These are phyloP conservation scores for Drosophila sechellia DNA, from an alignment of 1,140 invertebrate species.

Conservation along the genomic window DNA sequence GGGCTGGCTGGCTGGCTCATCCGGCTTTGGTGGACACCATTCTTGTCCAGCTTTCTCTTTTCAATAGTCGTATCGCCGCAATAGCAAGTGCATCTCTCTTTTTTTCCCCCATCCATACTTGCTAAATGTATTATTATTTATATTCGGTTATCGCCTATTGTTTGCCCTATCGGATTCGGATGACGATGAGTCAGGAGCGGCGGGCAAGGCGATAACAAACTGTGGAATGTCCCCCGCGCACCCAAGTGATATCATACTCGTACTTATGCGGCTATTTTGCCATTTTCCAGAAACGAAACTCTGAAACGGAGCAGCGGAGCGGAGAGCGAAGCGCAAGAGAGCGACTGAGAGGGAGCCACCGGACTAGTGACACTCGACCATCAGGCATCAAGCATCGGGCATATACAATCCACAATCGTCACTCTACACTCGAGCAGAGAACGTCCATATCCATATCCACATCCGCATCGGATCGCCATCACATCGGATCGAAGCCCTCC, in stretches of 20 bases:
- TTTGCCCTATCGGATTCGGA: conserved; percentile 32
- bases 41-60: conserved; percentile 48
- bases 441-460: conserved; percentile 9
- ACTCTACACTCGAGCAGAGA: conserved; percentile 21
- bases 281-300: conserved; percentile 37
- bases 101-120: not conserved
- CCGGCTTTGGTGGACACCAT: conserved; percentile 44
- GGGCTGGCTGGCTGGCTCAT: conserved; percentile 43
- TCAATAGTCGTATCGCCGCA: conserved; percentile 8
- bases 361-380: conserved; percentile 12
- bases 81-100: conserved; percentile 22
- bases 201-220: conserved; percentile 15
- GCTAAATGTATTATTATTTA: conserved; percentile 5
- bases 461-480: conserved; percentile 10
- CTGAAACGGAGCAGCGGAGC: not conserved
- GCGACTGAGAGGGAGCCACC: conserved; percentile 11
- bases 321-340: conserved; percentile 11
- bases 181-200: conserved; percentile 30
- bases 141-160: conserved; percentile 5
- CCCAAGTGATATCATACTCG: conserved; percentile 29
- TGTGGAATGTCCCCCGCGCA: conserved; percentile 21
- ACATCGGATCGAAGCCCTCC: conserved; percentile 4
- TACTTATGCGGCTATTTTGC: conserved; percentile 26
- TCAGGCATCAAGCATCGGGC: not conserved
- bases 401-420: conserved; percentile 23